These are phyloP conservation scores for Sesia apiformis DNA, from an alignment of 2,888 invertebrate genomes.

Conservation along the genomic window DNA sequence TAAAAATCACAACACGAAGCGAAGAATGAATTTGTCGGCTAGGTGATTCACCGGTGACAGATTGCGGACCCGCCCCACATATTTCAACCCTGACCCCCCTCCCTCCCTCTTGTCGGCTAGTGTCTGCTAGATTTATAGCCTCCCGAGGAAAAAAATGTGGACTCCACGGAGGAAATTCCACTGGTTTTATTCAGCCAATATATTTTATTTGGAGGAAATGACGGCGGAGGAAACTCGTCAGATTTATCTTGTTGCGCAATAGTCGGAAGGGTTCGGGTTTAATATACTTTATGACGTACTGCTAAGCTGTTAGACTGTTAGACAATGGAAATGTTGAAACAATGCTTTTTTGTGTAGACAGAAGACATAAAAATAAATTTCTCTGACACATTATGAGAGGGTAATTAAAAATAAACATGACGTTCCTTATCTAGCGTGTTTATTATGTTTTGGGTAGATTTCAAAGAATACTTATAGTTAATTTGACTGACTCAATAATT, in stretches of 20 bases:
- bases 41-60: constrained; percentile 38
- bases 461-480: too few species aligned
- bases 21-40: constrained; percentile 35
- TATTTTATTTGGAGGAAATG: constrained; percentile 55
- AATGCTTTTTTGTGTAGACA: too few species aligned
- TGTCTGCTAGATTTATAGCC: constrained; percentile 41
- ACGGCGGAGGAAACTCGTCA: constrained; percentile 25
- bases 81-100: constrained; percentile 23
- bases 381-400: too few species aligned
- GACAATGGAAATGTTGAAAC: too few species aligned
- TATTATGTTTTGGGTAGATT: too few species aligned
- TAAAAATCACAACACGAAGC: background rate
- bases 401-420: too few species aligned
- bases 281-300: background rate
- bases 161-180: constrained; percentile 44
- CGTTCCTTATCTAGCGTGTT: too few species aligned
- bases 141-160: constrained; percentile 40
- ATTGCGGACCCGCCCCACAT: constrained; percentile 31
- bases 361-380: too few species aligned
- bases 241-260: constrained; percentile 30
- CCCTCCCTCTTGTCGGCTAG: constrained; percentile 15
- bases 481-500: too few species aligned
- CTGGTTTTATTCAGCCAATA: constrained; percentile 51
- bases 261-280: background rate
- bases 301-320: background rate